Conservation (phyloP, 1,140 invertebrate species). For the Stegodyphus mimosarum region DNA sequence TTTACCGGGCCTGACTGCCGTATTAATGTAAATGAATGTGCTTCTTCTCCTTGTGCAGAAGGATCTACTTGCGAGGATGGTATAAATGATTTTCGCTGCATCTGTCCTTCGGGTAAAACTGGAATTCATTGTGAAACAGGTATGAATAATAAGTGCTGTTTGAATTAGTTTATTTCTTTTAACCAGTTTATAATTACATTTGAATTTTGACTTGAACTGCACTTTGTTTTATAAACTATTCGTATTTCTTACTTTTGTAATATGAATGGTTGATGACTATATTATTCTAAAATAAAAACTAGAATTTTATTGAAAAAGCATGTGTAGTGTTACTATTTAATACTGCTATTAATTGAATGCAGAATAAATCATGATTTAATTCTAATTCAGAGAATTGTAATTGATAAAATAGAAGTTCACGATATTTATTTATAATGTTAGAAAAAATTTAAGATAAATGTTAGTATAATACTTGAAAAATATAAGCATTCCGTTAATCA, state of each 20-base stretch:
- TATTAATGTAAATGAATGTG: conserved; percentile 67
- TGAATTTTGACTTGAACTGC: background rate
- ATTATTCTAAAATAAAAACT: background rate
- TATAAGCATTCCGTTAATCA: background rate
- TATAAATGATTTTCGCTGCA: conserved; percentile 79
- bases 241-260: background rate
- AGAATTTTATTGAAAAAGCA: too few relatives aligned
- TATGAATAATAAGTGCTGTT: background rate
- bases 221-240: background rate
- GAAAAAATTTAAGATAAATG: too few relatives aligned
- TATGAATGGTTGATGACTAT: background rate
- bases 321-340: too few relatives aligned
- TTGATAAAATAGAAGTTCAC: too few relatives aligned
- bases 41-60: conserved; percentile 66
- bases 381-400: too few relatives aligned
- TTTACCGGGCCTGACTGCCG: conserved; percentile 74
- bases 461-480: background rate
- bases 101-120: conserved; percentile 85
- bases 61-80: conserved; percentile 65
- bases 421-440: too few relatives aligned
- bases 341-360: too few relatives aligned
- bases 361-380: too few relatives aligned
- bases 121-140: conserved; percentile 84
- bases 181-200: background rate
- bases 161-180: background rate